Base-by-base conservation (phyloP, 2,888 invertebrate genomes). In the Catocala fraxini region DNA sequence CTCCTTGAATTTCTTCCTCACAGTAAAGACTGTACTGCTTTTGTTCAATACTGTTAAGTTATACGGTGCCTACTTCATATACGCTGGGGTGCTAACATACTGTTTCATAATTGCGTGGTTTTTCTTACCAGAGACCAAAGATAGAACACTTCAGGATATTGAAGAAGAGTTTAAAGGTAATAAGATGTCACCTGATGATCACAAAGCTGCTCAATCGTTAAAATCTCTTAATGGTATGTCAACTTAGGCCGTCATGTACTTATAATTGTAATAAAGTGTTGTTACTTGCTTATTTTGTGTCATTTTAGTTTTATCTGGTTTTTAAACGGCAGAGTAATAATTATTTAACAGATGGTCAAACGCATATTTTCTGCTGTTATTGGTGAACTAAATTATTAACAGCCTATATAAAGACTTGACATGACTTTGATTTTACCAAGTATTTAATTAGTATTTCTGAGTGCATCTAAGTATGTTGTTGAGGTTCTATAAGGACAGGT, bases 91-190 rank as follows among this genome's bases (percentile, higher is more conserved):
- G 0, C 64, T 78, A 4, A 51, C 35, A 0, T 79, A 80, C 42
- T 72, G 79, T 39, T 54, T 79, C n/a, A 46, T 72, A 0, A 51
- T 79, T 4, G 55, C 70, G 0, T 64, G 61, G 63, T 65, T 68
- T 9, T 63, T 76, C 12, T 56, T 82, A 13, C 82, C 82, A 12
- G 82, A 82, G 58, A 82, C 82, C 0, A 77, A 75, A 25, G 80
- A 75, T 13, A 73, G 73, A 53, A 79, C 77, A 11, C 63, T 80
- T 11, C 80, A 81, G 56, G 75, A 82, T 13, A 81, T 82, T 5
- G 82, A 81, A 33, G 73, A 79, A 11, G 78, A 77, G 56, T 73
- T 62, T 10, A 53, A 43, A n/a, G 43, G 52, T 3, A 41, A 15
- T 10, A 51, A 56, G 34, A 13, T 39, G 35, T 39, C 13, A 0